Conservation (phyloP, 2,113 vertebrate species). For the Anolis carolinensis region DNA sequence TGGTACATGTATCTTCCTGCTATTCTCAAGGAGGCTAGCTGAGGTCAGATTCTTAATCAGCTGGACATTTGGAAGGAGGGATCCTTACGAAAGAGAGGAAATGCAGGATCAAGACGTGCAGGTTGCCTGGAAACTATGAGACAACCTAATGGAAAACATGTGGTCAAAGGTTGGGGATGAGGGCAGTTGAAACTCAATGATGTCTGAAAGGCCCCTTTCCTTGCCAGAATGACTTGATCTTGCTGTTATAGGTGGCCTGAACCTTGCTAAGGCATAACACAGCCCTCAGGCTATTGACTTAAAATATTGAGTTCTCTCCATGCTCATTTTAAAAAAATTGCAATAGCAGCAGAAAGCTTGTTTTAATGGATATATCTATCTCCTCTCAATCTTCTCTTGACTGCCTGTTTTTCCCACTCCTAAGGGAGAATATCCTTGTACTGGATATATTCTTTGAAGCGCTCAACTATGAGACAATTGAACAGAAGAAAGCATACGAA, state of each 20-base stretch:
- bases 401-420: constrained; percentile 36
- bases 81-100: not conserved
- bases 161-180: not conserved
- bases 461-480: constrained; percentile 98
- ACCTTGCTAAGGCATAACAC: not conserved
- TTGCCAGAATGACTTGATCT: not conserved
- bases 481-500: constrained; percentile 98
- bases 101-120: not conserved
- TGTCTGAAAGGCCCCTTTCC: not conserved
- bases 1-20: not conserved
- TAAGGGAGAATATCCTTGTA: constrained; percentile 97
- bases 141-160: not conserved
- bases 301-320: not conserved
- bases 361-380: not conserved
- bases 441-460: constrained; percentile 99
- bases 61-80: not conserved
- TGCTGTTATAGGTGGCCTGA: not conserved
- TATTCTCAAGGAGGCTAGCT: not conserved
- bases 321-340: not conserved
- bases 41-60: not conserved
- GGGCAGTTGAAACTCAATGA: not conserved
- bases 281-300: not conserved
- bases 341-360: not conserved
- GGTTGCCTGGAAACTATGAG: not conserved
- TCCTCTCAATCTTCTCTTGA: constrained; percentile 19